These are phyloP conservation scores for Diarsia dahlii DNA, from an alignment of 2,888 invertebrate genomes.

Conservation along the genomic window DNA sequence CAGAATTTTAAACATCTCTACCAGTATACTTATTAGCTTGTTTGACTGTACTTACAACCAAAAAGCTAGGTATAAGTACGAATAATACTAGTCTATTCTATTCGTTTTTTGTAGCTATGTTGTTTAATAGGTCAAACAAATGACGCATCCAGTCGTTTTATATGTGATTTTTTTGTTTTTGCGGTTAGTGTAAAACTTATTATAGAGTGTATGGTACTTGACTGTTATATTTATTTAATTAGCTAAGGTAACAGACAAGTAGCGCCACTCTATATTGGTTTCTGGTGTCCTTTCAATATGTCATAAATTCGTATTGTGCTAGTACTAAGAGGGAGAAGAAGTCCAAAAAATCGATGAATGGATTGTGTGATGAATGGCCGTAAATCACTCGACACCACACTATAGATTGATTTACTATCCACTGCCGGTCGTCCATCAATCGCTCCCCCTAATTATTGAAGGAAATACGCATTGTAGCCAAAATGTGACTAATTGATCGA, in stretches of 20 bases:
- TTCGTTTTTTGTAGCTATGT: constrained; percentile 69
- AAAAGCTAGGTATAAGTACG: constrained; percentile 37
- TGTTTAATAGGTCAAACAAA: constrained; percentile 82
- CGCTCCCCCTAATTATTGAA: constrained; percentile 73
- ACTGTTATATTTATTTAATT: not conserved
- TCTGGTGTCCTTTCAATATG: too few species aligned
- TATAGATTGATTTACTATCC: constrained; percentile 80
- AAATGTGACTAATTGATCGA: constrained; percentile 71
- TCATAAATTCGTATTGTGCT: too few species aligned
- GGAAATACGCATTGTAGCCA: constrained; percentile 74
- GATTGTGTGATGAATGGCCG: too few species aligned
- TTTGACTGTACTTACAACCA: not conserved
- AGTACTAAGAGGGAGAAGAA: too few species aligned
- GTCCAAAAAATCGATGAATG: too few species aligned
- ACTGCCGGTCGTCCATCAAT: constrained; percentile 79
- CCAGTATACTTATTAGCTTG: too few species aligned
- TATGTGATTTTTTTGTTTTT: constrained; percentile 56
- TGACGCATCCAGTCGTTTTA: constrained; percentile 74
- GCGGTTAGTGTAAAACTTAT: constrained; percentile 32
- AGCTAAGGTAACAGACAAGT: too few species aligned
- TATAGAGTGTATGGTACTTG: not conserved
- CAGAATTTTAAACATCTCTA: too few species aligned
- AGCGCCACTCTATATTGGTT: too few species aligned
- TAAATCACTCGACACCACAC: constrained; percentile 74
- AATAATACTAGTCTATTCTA: constrained; percentile 57